Evolutionary conservation across 1,140 invertebrate species (phyloP), one percentile per base, ranked within the genome.

Genomic region (Drosophila ananassae): DNA sequence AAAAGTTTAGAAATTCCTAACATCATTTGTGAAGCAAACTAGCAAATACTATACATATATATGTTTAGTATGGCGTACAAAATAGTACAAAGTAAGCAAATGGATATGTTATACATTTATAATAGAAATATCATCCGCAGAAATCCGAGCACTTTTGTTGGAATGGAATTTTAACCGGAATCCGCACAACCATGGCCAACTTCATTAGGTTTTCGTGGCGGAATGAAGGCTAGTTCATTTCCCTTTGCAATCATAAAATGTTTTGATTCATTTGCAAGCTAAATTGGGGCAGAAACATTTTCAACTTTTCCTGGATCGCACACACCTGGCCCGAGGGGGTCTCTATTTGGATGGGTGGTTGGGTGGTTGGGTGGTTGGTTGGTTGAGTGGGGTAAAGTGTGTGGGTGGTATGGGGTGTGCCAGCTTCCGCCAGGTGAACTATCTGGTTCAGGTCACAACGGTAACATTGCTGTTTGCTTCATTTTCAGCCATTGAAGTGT

Each of bases 401-500:
- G 12, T 12, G 12, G 39, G 39, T 3, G 55, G 2, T 0, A 22
- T 2, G 54, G 41, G 41, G 24, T 24, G 10, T 48, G 44, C 7
- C 47, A 32, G 44, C 63, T 69, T 69, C 66, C 66, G 66, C 64
- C 44, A 24, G 39, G 24, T 32, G 21, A 69, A 71, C 66, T 69
- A 69, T 71, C 66, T 47, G 62, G 56, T 46, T 48, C 59, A 52
- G 63, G 28, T 46, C 30, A 37, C 34, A 37, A 12, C 13, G 41
- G 41, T 7, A 17, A 13, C 5, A 9, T 5, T 41, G 17, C 21
- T 22, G 13, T 47, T 34, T 54, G 73, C 67, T 85, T 85, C 69
- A 63, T 78, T 78, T 76, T 58, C 60, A 69, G 57, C 67, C 76
- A 79, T 74, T 76, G 83, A 77, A 83, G 79, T 79, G 67, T 89